Percentiles rank a stretch among this genome's conserved stretches.
Conservation (phyloP, 2,113 vertebrate genomes). For the Protomyctophum bolini region DNA sequence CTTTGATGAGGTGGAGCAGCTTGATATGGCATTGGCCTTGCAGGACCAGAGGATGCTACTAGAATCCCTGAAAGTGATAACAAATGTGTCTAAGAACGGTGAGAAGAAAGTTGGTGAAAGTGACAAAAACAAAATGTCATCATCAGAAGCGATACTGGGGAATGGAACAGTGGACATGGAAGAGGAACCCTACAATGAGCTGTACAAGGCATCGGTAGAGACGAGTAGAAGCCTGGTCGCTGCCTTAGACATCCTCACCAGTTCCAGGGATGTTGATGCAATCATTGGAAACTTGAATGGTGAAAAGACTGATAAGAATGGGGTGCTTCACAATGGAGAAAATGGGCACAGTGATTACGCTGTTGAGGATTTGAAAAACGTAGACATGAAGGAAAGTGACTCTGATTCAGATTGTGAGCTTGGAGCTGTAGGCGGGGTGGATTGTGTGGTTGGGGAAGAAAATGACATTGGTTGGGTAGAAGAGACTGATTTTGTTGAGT, state of each 20-base stretch:
- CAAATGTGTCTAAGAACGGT: constrained; percentile 87
- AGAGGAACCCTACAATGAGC: constrained; percentile 87
- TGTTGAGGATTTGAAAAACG: constrained; percentile 71
- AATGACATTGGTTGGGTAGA: constrained; percentile 71
- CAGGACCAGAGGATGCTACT: constrained; percentile 98
- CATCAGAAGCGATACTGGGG: constrained; percentile 68
- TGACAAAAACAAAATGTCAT: constrained; percentile 82
- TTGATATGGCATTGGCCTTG: constrained; percentile 97
- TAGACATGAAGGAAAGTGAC: constrained; percentile 77
- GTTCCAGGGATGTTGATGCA: constrained; percentile 85
- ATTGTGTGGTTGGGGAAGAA: constrained; percentile 54
- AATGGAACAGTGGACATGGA: constrained; percentile 85
- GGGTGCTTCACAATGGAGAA: constrained; percentile 58
- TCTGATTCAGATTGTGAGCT: constrained; percentile 80
- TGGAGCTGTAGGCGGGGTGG: constrained; percentile 89
- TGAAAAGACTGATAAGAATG: constrained; percentile 76
- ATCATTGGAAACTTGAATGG: constrained; percentile 80
- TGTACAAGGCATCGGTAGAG: constrained; percentile 90
- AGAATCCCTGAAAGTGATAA: constrained; percentile 94
- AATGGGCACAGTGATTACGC: constrained; percentile 74
- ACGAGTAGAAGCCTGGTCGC: constrained; percentile 90
- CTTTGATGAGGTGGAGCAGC: constrained; percentile 93
- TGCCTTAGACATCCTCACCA: constrained; percentile 91
- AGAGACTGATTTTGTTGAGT: constrained; percentile 83
- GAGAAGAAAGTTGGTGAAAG: constrained; percentile 77